Percentiles rank a stretch among this genome's conserved stretches.
These are phyloP conservation scores for Halesus radiatus DNA, from an alignment of 1,140 invertebrate genomes.

Conservation along the genomic window DNA sequence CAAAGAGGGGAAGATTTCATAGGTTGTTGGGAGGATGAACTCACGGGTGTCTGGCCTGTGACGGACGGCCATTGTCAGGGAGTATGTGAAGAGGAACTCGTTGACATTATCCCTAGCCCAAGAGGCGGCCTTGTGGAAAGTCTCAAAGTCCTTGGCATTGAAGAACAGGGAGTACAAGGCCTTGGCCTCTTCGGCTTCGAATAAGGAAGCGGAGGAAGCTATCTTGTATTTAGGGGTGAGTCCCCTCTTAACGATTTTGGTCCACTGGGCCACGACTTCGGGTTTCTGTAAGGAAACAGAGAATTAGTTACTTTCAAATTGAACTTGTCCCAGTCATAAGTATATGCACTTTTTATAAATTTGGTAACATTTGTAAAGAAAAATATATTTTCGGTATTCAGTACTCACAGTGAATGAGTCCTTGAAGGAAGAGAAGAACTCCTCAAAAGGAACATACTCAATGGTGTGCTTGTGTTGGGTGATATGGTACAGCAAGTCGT, in stretches of 20 bases:
- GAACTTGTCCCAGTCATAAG: too few species aligned
- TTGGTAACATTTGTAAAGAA: too few species aligned
- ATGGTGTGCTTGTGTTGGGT: not conserved
- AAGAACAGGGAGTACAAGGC: slow-evolving; percentile 73
- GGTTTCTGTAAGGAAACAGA: slow-evolving; percentile 62
- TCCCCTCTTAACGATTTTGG: slow-evolving; percentile 66
- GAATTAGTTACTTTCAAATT: too few species aligned
- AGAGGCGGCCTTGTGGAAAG: slow-evolving; percentile 73
- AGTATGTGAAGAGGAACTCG: slow-evolving; percentile 73
- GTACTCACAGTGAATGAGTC: not conserved
- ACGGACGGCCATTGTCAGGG: slow-evolving; percentile 72
- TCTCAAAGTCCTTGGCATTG: slow-evolving; percentile 75
- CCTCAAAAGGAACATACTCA: not conserved
- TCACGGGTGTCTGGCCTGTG: slow-evolving; percentile 72
- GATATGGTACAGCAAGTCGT: slow-evolving; percentile 66
- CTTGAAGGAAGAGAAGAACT: not conserved
- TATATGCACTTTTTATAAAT: too few species aligned
- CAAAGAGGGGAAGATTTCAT: slow-evolving; percentile 75
- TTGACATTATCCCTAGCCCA: slow-evolving; percentile 74
- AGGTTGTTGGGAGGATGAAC: slow-evolving; percentile 72
- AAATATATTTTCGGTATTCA: too few species aligned
- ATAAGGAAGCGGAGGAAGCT: slow-evolving; percentile 72
- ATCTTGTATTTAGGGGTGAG: slow-evolving; percentile 67
- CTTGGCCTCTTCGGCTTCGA: slow-evolving; percentile 68
- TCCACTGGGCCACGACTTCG: slow-evolving; percentile 71